Evolutionary conservation across 2,888 invertebrate species (phyloP).

Genomic region (Orchesella flavescens): DNA sequence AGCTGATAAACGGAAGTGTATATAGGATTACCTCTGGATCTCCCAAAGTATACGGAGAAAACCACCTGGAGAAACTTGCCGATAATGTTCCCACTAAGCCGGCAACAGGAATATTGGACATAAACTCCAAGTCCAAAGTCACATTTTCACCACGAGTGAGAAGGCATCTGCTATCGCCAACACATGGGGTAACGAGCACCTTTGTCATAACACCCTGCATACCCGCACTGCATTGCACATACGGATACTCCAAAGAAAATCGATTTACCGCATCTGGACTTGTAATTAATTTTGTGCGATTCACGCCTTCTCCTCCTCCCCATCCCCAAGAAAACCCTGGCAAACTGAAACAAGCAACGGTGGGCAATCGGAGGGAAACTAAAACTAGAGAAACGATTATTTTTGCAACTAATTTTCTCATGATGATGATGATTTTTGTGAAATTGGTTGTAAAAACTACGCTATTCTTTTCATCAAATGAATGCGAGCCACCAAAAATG

Average conservation of each 20-base stretch:
- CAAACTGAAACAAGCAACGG: conserved; percentile 19
- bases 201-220: conserved; percentile 61
- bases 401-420: background rate
- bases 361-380: background rate
- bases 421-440: background rate
- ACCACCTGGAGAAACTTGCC: conserved; percentile 38
- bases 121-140: conserved; percentile 63
- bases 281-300: conserved; percentile 38
- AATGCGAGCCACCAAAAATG: background rate
- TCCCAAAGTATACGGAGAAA: conserved; percentile 44
- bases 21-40: conserved; percentile 60
- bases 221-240: conserved; percentile 47
- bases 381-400: background rate
- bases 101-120: conserved; percentile 25
- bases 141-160: conserved; percentile 58
- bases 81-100: conserved; percentile 47
- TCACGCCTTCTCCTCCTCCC: conserved; percentile 12
- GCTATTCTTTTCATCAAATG: too few relatives aligned
- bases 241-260: conserved; percentile 34
- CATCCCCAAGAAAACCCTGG: conserved; percentile 55
- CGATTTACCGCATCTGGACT: conserved; percentile 22
- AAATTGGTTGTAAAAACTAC: too few relatives aligned
- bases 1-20: background rate
- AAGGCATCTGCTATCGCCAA: conserved; percentile 42
- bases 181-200: conserved; percentile 40